phyloP scores from a whole-genome alignment of 2,797 vertebrate genomes.

The Lophius americanus region DNA sequence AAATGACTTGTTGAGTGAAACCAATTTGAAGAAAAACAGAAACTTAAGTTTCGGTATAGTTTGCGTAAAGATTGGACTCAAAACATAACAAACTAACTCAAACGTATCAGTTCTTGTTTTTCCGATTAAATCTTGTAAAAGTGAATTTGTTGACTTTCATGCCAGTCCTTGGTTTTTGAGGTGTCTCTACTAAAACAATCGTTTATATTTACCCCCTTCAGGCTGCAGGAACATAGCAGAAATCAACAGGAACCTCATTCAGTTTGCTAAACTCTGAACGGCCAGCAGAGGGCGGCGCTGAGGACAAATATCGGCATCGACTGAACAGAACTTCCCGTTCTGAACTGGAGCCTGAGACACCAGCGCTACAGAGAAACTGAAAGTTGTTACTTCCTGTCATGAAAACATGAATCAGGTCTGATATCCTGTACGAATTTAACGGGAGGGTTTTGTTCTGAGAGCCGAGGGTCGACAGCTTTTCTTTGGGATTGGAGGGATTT shows the following conservation, averaged over 20 bases:
- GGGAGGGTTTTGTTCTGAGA: no score
- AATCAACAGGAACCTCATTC: conserved; percentile 90
- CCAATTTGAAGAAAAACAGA: no score
- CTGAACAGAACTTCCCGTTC: neutral
- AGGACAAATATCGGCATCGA: neutral
- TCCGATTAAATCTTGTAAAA: no score
- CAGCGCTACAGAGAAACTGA: conserved; percentile 3
- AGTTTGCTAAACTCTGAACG: conserved; percentile 85
- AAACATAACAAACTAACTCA: no score
- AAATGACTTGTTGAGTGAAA: no score
- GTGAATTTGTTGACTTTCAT: no score
- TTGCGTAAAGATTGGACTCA: no score
- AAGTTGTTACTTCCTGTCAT: conserved; percentile 1
- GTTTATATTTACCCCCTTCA: conserved; percentile 50
- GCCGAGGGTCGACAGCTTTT: conserved; percentile 13
- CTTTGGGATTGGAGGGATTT: neutral
- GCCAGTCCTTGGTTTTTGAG: no score
- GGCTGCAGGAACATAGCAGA: conserved; percentile 90
- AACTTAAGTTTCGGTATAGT: no score
- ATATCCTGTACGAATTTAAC: conserved; percentile 9
- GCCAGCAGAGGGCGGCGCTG: conserved; percentile 53
- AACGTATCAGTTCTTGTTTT: no score
- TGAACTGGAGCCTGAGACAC: conserved; percentile 2
- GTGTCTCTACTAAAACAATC: neutral
- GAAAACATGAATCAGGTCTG: conserved; percentile 7